phyloP scores from a whole-genome alignment of 1,140 invertebrate genomes.

The Goniozus legneri region DNA sequence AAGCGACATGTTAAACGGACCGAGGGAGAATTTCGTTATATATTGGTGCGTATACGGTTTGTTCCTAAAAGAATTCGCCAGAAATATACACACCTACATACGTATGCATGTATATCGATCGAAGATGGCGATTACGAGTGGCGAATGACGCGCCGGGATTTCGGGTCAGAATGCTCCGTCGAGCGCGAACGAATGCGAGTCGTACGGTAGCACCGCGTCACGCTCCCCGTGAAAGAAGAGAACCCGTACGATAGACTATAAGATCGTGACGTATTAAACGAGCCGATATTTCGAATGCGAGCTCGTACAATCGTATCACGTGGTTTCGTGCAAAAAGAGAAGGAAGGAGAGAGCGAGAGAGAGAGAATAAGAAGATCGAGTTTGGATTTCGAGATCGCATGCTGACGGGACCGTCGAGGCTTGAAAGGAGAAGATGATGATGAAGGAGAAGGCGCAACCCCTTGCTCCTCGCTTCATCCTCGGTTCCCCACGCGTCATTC shows the following conservation, averaged over 20 bases:
- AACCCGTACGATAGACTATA: too few relatives aligned
- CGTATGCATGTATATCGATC: too few relatives aligned
- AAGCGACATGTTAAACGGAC: constrained; percentile 12
- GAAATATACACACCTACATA: too few relatives aligned
- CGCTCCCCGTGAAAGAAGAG: too few relatives aligned
- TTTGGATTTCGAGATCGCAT: too few relatives aligned
- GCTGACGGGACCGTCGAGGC: constrained; percentile 33
- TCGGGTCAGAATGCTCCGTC: too few relatives aligned
- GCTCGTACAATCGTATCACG: constrained; percentile 1
- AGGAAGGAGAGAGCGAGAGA: background rate
- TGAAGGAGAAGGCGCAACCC: constrained; percentile 15
- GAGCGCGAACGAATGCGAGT: too few relatives aligned
- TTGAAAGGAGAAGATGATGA: constrained; percentile 25
- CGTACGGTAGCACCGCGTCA: too few relatives aligned
- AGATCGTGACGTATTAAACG: too few relatives aligned
- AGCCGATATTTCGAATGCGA: constrained; percentile 9
- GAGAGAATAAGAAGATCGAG: constrained; percentile 3
- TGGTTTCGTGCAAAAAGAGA: constrained; percentile 1
- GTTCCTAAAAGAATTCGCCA: too few relatives aligned
- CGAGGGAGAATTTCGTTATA: constrained; percentile 20
- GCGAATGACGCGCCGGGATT: constrained; percentile 22
- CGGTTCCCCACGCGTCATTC: constrained; percentile 21
- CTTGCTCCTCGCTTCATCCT: constrained; percentile 3
- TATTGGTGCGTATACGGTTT: too few relatives aligned
- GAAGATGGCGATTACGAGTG: constrained; percentile 23